Base-by-base conservation (phyloP, 2,888 invertebrate genomes). In the Euclidia mi region DNA sequence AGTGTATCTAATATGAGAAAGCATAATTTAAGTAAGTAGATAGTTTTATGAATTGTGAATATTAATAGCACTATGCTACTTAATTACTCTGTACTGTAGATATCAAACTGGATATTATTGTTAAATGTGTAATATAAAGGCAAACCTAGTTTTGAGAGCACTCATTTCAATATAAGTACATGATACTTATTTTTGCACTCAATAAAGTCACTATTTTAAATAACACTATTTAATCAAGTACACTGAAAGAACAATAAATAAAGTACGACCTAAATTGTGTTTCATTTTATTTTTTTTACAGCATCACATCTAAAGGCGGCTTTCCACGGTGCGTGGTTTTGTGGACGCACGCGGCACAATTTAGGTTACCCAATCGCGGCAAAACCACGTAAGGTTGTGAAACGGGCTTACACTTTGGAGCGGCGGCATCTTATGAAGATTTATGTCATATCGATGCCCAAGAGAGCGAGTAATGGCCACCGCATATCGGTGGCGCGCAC, bases 151-250 rank as follows among this genome's bases (percentile, higher is more conserved):
- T 88, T 85, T 83, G 76, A 84, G 78, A 90, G 93, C 94, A 93
- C 93, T 86, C 74, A 81, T 88, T 88, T 89, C 86, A 87, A 84
- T 85, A 80, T 88, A 88, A 82, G 82, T 85, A 90, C 83, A 81
- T 87, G 59, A 71, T 66, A 89, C 85, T 89, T 91, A 93, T 92
- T 93, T 91, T 92, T 92, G 93, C 93, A 94, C 93, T 88, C 81
- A 83, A 88, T 89, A 87, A 91, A 89, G 80, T 89, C 91, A 92
- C 92, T 91, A 92, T 92, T 92, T 92, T 92, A 90, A 91, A 89
- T 87, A 89, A 88, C 88, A 74, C 85, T 88, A 88, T 87, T 85
- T 82, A 81, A 87, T 81, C 79, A 86, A 88, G 75, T 88, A 91
- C 91, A 92, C 87, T 85, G 87, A 87, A 84, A 81, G 86, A 91